These are phyloP conservation scores for Equus przewalskii DNA, from an alignment of 2,113 vertebrate species.

Conservation along the genomic window DNA sequence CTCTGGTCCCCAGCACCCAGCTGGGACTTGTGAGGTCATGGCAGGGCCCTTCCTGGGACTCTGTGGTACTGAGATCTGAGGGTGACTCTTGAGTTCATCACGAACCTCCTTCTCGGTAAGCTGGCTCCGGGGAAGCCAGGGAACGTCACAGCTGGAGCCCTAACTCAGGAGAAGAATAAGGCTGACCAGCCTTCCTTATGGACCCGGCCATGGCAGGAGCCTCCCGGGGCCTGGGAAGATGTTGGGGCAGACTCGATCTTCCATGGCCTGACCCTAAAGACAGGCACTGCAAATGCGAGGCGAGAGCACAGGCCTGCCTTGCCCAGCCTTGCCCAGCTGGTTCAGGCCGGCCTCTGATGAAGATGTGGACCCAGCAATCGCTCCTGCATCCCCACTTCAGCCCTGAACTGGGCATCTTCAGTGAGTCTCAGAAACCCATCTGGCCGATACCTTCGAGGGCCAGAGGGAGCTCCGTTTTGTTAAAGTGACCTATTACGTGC, in stretches of 20 bases:
- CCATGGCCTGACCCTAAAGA: neutral
- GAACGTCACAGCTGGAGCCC: neutral
- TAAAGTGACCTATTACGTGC: slow-evolving; percentile 55
- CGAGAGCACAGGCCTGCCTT: rapidly evolving
- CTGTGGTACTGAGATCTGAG: neutral
- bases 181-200: neutral
- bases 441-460: neutral
- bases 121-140: neutral
- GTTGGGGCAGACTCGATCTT: neutral
- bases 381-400: rapidly evolving
- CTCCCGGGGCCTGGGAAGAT: neutral
- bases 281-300: too few relatives aligned
- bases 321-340: neutral
- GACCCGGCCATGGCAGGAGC: neutral
- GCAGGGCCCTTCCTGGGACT: neutral
- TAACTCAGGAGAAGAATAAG: neutral
- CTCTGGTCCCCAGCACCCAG: neutral
- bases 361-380: neutral
- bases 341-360: neutral
- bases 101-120: neutral
- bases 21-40: neutral
- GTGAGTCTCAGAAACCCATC: neutral
- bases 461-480: neutral
- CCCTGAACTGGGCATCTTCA: neutral
- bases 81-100: neutral